These are phyloP conservation scores for Nycticorax nycticorax DNA, from an alignment of 2,113 vertebrate genomes.

Conservation along the genomic window DNA sequence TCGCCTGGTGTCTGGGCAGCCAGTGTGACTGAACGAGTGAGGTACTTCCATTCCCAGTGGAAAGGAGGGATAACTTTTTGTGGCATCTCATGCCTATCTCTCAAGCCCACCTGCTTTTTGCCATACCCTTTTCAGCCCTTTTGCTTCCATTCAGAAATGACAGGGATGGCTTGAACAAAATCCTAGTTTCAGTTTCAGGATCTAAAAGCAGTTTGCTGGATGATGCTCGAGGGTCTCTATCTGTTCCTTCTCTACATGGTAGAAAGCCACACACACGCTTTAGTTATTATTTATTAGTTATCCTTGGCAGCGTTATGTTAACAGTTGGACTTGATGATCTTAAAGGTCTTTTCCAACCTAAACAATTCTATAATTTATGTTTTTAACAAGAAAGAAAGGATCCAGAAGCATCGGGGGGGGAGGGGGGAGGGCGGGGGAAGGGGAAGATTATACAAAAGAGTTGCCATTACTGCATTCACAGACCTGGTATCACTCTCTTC, in stretches of 20 bases:
- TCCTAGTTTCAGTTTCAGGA: background rate
- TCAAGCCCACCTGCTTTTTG: background rate
- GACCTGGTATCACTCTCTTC: background rate
- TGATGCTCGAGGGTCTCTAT: background rate
- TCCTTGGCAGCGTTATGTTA: no score
- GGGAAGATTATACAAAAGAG: background rate
- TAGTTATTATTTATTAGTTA: background rate
- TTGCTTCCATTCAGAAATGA: background rate
- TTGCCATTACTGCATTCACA: background rate
- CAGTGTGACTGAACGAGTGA: background rate
- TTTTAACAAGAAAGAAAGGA: background rate
- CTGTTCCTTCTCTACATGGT: background rate
- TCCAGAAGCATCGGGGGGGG: background rate
- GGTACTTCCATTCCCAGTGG: background rate
- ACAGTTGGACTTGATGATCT: no score
- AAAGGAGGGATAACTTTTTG: background rate
- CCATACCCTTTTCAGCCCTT: background rate
- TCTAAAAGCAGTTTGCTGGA: background rate
- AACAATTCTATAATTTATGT: background rate
- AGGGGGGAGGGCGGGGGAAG: no score
- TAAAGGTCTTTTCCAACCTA: no score
- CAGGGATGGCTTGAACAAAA: background rate
- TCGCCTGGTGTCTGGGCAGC: background rate
- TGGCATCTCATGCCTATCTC: background rate
- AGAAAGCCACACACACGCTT: background rate